Percentiles rank a stretch among this genome's conserved stretches.
These are phyloP conservation scores for Pollenia griseotomentosa DNA, from an alignment of 2,888 invertebrate genomes.

Conservation along the genomic window DNA sequence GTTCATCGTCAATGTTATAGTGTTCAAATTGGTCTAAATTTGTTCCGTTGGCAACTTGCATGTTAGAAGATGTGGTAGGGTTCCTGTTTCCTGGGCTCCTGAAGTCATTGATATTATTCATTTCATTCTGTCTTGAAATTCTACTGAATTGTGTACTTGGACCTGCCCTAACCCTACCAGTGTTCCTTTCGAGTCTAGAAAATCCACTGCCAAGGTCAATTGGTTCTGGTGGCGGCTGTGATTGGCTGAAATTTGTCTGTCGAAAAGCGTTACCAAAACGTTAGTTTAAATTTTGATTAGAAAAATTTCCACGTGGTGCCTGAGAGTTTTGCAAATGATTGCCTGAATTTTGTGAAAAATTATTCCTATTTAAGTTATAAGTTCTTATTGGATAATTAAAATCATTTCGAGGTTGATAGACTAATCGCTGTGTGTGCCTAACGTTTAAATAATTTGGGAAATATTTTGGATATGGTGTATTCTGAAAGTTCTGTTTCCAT, in stretches of 20 bases:
- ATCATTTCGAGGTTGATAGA: slow-evolving; percentile 22
- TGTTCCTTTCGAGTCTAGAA: slow-evolving; percentile 26
- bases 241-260: slow-evolving; percentile 16
- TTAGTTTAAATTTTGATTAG: too few relatives aligned
- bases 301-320: too few relatives aligned
- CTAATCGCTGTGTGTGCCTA: background rate
- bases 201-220: slow-evolving; percentile 36
- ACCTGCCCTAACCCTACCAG: slow-evolving; percentile 23
- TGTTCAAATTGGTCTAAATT: slow-evolving; percentile 13
- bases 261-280: background rate
- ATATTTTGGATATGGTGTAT: slow-evolving; percentile 27
- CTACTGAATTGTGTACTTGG: slow-evolving; percentile 19
- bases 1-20: slow-evolving; percentile 15
- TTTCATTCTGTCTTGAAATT: slow-evolving; percentile 14
- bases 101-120: slow-evolving; percentile 35
- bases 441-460: slow-evolving; percentile 19
- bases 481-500: slow-evolving; percentile 10
- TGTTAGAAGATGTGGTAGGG: too few relatives aligned
- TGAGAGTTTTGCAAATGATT: too few relatives aligned
- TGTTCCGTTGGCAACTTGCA: background rate
- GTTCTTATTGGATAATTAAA: slow-evolving; percentile 32
- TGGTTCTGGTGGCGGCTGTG: slow-evolving; percentile 47
- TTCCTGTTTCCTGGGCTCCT: slow-evolving; percentile 19
- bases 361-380: slow-evolving; percentile 17
- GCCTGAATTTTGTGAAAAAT: too few relatives aligned